Percentiles rank a stretch among this genome's conserved stretches.
Evolutionary conservation across 2,113 vertebrate species (phyloP).

Genomic region (Neolamprologus kungweensis): DNA sequence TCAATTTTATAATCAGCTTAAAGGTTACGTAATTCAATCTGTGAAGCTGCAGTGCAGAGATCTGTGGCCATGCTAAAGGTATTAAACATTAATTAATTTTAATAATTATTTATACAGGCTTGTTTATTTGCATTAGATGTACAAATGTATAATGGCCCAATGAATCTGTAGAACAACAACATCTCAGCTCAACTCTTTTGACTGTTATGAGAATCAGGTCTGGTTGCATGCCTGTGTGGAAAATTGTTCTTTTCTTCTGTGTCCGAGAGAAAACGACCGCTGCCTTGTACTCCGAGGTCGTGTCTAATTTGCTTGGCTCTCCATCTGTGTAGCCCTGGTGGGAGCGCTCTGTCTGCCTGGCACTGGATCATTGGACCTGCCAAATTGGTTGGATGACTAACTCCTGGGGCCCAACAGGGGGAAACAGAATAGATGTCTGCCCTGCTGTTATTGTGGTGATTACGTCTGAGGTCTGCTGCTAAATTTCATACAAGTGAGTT

Average conservation of each 20-base stretch:
- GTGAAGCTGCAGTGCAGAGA: neutral
- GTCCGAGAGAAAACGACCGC: neutral
- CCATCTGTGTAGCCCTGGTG: slow-evolving; percentile 1
- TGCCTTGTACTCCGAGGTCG: neutral
- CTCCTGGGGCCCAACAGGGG: neutral
- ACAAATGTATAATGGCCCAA: neutral
- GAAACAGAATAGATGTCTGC: neutral
- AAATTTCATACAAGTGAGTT: neutral
- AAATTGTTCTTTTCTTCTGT: neutral
- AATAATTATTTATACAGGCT: neutral
- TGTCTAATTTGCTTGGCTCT: slow-evolving; percentile 28
- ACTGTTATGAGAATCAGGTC: neutral
- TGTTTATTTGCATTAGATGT: neutral
- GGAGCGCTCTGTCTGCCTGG: slow-evolving; percentile 12
- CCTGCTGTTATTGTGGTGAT: neutral
- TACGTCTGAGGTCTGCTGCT: neutral
- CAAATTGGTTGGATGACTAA: slow-evolving; percentile 25
- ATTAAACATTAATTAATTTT: neutral
- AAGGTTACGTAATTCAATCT: neutral
- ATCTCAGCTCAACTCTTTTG: neutral
- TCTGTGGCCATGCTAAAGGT: neutral
- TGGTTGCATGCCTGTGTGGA: neutral
- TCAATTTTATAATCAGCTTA: slow-evolving; percentile 22
- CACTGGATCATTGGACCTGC: neutral
- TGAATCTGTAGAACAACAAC: neutral